Evolutionary conservation across 2,888 invertebrate genomes (phyloP), one percentile per base, ranked within the genome.

Genomic region (Stenoptilia bipunctidactyla): DNA sequence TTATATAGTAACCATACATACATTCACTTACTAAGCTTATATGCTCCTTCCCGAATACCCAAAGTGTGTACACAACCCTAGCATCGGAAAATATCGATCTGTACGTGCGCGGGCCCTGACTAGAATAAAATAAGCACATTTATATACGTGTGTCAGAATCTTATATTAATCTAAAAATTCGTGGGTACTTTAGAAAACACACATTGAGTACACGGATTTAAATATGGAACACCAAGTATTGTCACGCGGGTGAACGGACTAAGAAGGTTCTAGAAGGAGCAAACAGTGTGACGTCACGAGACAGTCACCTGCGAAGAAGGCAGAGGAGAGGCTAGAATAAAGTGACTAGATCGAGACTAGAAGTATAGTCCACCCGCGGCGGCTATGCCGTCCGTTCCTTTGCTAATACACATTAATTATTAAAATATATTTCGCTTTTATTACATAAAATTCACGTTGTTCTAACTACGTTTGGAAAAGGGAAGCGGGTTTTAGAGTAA

Each of bases 401-500:
- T 59, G 75, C 80, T 79, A 79, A 71, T 82, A 82, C 82, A 82
- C 76, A 74, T 71, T 82, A 75, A 80, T 82, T 82, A 83, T 80
- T 82, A 82, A 83, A 82, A 82, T 83, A 83, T 83, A 83, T 80
- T 77, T 72, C 76, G 80, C 82, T 80, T 83, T 73, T 79, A 80
- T 82, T 83, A 83, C 79, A 82, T 79, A 83, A 80, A 82, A 82
- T 83, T 83, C 76, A 83, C 77, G 82, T 83, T 80, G 77, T 67
- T 75, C 82, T 82, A 82, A 74, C 79, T 82, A 83, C 70, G 64
- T 77, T 79, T 79, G 73, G 79, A 80, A 82, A 80, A 74, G 71
- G 72, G 75, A 80, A 82, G 82, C 80, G 69, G 82, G 75, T 63
- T 59, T 72, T 66, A 69, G 67, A 66, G 62, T 73, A 71, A 63